Conservation (phyloP, 1,140 invertebrate species). For the Spodoptera litura region DNA sequence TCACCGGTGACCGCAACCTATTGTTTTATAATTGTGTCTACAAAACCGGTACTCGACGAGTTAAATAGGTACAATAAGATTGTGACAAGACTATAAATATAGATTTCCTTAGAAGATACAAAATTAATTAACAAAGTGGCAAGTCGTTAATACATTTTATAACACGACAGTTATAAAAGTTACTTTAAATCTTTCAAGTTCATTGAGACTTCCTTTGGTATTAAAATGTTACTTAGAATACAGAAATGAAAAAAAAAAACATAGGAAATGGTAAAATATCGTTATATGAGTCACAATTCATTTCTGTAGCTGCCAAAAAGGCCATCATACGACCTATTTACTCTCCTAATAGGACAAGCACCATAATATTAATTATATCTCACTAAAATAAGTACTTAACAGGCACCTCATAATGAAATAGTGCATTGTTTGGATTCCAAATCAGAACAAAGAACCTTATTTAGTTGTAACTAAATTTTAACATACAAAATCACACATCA, state of each 20-base stretch:
- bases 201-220: not conserved
- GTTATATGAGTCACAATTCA: no score
- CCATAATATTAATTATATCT: constrained; percentile 29
- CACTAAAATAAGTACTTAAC: constrained; percentile 29
- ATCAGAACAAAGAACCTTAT: not conserved
- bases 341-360: constrained; percentile 29
- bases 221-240: not conserved
- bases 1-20: no score
- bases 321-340: not conserved
- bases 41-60: no score
- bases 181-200: not conserved
- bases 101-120: not conserved
- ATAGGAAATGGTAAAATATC: not conserved
- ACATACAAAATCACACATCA: no score
- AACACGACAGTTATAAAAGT: no score
- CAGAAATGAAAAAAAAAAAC: not conserved
- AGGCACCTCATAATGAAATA: constrained; percentile 22
- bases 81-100: not conserved
- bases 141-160: not conserved
- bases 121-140: not conserved
- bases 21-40: no score
- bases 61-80: not conserved
- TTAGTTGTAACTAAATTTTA: not conserved
- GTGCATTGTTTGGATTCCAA: not conserved
- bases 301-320: not conserved